Evolutionary conservation across 2,797 vertebrate species (phyloP).

Genomic region (Rousettus madagascariensis): DNA sequence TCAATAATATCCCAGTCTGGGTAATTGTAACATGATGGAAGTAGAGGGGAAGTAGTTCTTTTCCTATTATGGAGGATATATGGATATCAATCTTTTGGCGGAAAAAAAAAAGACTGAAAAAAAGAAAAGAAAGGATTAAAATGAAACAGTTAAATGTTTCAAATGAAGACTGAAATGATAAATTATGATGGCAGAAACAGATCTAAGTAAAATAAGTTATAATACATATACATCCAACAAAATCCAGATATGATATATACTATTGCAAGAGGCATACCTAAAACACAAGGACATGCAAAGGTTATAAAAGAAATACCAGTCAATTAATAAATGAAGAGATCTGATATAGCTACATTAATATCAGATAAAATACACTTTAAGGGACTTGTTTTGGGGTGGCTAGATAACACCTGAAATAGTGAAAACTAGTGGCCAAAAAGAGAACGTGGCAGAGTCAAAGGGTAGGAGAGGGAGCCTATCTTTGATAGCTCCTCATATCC

Average conservation of each 20-base stretch:
- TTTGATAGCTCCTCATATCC: background rate
- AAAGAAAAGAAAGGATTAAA: constrained; percentile 8
- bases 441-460: background rate
- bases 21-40: background rate
- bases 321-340: background rate
- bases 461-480: background rate
- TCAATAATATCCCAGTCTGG: background rate
- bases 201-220: constrained; percentile 45
- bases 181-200: constrained; percentile 23
- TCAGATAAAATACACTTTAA: background rate
- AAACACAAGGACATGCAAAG: background rate
- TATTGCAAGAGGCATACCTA: background rate
- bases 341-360: background rate
- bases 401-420: background rate
- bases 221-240: constrained; percentile 12
- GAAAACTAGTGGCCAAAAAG: background rate
- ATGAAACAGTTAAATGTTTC: background rate
- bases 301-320: background rate
- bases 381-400: background rate
- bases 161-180: constrained; percentile 14
- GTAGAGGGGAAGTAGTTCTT: background rate
- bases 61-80: background rate
- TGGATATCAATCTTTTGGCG: background rate
- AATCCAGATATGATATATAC: background rate
- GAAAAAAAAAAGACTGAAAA: background rate